These are phyloP conservation scores for Zaprionus nigranus DNA, from an alignment of 1,140 invertebrate species.

Conservation along the genomic window DNA sequence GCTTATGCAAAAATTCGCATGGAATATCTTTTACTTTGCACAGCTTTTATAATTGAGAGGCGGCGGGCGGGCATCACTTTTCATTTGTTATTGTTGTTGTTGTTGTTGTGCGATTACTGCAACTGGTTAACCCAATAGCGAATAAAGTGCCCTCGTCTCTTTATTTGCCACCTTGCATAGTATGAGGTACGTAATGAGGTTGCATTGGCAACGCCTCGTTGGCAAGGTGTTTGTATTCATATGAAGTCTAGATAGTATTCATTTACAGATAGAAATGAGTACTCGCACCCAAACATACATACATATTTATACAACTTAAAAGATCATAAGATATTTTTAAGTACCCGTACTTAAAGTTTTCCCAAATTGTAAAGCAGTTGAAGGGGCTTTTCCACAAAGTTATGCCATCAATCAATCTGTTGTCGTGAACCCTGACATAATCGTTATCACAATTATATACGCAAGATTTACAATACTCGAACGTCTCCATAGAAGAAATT, in stretches of 20 bases:
- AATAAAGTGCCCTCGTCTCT: not conserved
- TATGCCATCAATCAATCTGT: not conserved
- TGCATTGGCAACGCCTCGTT: slow-evolving; percentile 17
- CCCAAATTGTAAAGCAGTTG: not conserved
- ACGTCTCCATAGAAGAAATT: not conserved
- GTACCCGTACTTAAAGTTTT: not conserved
- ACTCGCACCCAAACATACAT: no score
- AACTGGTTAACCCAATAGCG: slow-evolving; percentile 65
- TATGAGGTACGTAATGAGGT: slow-evolving; percentile 48
- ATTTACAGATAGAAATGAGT: no score
- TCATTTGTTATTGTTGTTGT: no score
- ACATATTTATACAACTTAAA: no score
- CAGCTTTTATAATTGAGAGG: slow-evolving; percentile 19
- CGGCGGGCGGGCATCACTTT: slow-evolving; percentile 27
- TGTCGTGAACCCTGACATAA: not conserved
- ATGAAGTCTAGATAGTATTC: no score
- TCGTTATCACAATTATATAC: not conserved
- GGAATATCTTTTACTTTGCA: slow-evolving; percentile 67
- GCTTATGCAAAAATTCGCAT: slow-evolving; percentile 65
- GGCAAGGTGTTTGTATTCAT: not conserved
- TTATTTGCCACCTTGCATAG: no score
- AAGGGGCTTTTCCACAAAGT: not conserved
- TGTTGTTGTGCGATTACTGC: slow-evolving; percentile 31
- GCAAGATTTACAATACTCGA: not conserved
- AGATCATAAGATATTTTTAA: not conserved